Base-by-base conservation (phyloP, 2,888 invertebrate species). In the Pantelozetes paolii region DNA sequence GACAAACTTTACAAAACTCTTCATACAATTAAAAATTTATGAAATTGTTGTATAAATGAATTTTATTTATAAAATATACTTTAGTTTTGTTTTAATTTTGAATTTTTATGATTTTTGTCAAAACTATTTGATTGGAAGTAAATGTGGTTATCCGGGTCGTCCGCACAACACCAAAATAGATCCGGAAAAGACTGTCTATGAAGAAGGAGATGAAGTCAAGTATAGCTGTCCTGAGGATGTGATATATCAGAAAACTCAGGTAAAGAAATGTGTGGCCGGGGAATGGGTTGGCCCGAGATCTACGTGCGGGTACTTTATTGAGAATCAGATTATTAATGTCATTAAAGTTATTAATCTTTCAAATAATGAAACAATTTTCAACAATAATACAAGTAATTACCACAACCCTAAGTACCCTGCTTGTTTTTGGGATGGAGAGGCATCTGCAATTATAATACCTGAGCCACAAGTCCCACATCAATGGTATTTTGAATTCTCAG, bases 101-200 rank as follows among this genome's bases (percentile, higher is more conserved):
- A n/a, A n/a, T n/a, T n/a, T n/a, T n/a, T n/a, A n/a, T n/a, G n/a
- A n/a, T n/a, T n/a, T 0, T 62, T 13, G 3, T 62, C 32, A 62
- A 5, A 20, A 13, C 23, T 67, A 67, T 42, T 9, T 23, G 23
- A 42, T 67, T 67, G 67, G 67, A 42, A 42, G 67, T 26, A 67
- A 23, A 42, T 67, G 67, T 67, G 67, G 67, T 36, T 67, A 23
- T 42, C 67, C 67, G 1, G 67, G 67, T 67, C 67, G 40, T 8
- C 67, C 67, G 6, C 42, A 42, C 42, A 42, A 67, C 1, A 67
- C 67, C n/a, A 67, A 67, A 67, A 42, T 67, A 40, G 67, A 67
- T 8, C 67, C 67, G 1, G 13, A 42, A 23, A 67, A 67, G 67
- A 42, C 8, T 42, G 26, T 67, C 26, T 67, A 67, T 23, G 67